A percentile compares a stretch with the other conserved stretches of the same genome.
Conservation (phyloP, 2,797 vertebrate species). For the Sebastolobus altivelis region DNA sequence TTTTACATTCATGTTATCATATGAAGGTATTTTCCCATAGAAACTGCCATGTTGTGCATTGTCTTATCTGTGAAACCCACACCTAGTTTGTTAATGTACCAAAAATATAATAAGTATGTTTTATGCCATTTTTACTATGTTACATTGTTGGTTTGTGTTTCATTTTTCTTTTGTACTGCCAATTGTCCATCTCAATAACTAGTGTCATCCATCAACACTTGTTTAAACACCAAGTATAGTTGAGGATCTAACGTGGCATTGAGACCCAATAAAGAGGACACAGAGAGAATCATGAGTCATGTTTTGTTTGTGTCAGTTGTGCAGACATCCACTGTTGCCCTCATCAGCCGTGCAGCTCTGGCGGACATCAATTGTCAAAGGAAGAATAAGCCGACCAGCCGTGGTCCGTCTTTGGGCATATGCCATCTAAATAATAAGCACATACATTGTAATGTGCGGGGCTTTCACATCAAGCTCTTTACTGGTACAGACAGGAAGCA, state of each 20-base stretch:
- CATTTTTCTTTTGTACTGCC: slow-evolving; percentile 21
- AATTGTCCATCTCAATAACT: background rate
- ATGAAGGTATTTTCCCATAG: slow-evolving; percentile 1
- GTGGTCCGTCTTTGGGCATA: slow-evolving; percentile 41
- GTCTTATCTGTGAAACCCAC: background rate
- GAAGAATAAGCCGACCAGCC: slow-evolving; percentile 16
- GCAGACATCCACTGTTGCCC: slow-evolving; percentile 7
- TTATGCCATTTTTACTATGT: slow-evolving; percentile 11
- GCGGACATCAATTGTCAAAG: slow-evolving; percentile 54
- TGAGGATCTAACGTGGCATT: slow-evolving; percentile 26
- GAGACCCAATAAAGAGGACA: slow-evolving; percentile 60
- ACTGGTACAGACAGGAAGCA: slow-evolving; percentile 12
- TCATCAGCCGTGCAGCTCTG: slow-evolving; percentile 42
- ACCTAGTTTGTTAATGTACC: slow-evolving; percentile 33
- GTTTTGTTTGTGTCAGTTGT: slow-evolving; percentile 30
- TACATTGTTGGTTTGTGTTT: slow-evolving; percentile 27
- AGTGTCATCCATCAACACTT: slow-evolving; percentile 4
- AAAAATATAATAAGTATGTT: slow-evolving; percentile 32
- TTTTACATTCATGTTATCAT: slow-evolving; percentile 13
- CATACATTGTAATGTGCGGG: slow-evolving; percentile 35
- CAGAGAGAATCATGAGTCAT: slow-evolving; percentile 8
- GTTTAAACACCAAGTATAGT: slow-evolving; percentile 16
- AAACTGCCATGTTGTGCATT: slow-evolving; percentile 16
- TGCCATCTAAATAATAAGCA: slow-evolving; percentile 42
- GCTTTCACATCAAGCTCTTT: slow-evolving; percentile 23